Evolutionary conservation across 2,113 vertebrate species (phyloP).

Genomic region (Ailurus styani): DNA sequence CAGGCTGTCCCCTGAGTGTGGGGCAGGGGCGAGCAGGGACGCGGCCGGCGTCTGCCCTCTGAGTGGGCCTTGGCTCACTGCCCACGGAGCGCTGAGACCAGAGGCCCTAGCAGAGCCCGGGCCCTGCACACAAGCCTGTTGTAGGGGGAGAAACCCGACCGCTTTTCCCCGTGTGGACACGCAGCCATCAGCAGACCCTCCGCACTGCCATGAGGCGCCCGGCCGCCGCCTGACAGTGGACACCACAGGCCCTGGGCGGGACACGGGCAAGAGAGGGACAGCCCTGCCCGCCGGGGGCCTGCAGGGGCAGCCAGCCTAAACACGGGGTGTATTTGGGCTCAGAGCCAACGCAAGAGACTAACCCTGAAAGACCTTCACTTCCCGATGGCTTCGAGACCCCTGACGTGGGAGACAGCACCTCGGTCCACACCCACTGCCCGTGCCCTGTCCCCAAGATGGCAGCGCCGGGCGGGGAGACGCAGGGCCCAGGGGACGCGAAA

Average conservation of each 20-base stretch:
- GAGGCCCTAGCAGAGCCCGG: background rate
- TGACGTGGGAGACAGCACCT: background rate
- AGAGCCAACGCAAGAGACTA: background rate
- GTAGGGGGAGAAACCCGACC: background rate
- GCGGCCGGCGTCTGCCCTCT: background rate
- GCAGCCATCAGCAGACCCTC: background rate
- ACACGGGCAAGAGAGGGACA: background rate
- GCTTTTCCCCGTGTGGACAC: background rate
- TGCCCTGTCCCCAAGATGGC: background rate
- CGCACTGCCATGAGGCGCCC: background rate
- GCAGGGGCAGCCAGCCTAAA: background rate
- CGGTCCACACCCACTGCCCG: fast-evolving
- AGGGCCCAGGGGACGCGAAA: background rate
- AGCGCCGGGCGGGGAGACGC: background rate
- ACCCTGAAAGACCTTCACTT: background rate
- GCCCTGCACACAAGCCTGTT: background rate
- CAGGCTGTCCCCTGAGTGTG: background rate
- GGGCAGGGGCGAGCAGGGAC: background rate
- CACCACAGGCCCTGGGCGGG: background rate
- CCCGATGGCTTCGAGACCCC: background rate
- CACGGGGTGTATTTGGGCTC: background rate
- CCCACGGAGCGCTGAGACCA: background rate
- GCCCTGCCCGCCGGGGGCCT: background rate
- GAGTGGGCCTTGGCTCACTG: background rate
- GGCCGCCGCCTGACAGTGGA: background rate